phyloP scores from a whole-genome alignment of 2,797 vertebrate species.

The Capromys pilorides region DNA sequence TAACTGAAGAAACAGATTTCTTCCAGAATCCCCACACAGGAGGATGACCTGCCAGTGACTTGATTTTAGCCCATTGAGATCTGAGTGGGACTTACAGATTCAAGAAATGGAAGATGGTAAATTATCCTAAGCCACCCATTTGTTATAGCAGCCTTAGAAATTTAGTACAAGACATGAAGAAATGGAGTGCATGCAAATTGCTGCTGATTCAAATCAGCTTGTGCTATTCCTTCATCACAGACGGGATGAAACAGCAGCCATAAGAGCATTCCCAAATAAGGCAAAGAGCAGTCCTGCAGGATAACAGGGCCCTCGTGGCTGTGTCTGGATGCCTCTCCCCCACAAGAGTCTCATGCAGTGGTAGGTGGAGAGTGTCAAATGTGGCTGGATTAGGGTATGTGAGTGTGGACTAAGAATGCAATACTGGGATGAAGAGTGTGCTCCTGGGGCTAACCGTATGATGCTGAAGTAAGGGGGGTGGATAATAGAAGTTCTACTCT shows the following conservation, averaged over 20 bases:
- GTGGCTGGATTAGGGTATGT: not conserved
- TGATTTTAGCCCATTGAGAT: not conserved
- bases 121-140: not conserved
- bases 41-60: not conserved
- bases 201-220: not conserved
- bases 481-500: not conserved
- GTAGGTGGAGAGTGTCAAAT: not conserved
- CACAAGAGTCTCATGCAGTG: not conserved
- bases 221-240: not conserved
- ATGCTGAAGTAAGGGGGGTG: not conserved
- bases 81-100: not conserved
- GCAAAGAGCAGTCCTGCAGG: not conserved
- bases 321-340: not conserved
- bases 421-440: not conserved
- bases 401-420: not conserved
- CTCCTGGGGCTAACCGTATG: not conserved
- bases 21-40: not conserved
- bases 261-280: not conserved
- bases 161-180: not conserved
- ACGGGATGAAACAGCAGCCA: not conserved
- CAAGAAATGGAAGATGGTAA: not conserved
- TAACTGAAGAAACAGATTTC: not conserved
- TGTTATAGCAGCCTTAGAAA: not conserved
- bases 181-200: not conserved
- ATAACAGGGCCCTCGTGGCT: fast-evolving